phyloP scores from a whole-genome alignment of 1,140 invertebrate species.

The Monochamus saltuarius region DNA sequence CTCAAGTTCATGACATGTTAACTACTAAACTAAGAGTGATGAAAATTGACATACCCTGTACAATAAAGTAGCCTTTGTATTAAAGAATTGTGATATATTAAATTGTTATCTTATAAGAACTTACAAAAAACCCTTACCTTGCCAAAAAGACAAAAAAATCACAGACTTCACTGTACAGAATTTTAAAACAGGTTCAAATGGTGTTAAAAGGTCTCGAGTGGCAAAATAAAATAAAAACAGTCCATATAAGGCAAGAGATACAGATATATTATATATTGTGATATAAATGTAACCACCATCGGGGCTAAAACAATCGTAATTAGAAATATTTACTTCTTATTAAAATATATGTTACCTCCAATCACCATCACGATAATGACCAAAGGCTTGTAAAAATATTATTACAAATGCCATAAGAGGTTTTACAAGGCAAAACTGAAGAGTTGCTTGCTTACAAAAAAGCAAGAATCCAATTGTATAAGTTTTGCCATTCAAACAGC shows the following conservation, averaged over 20 bases:
- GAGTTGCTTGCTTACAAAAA: conserved; percentile 99
- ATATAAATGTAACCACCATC: conserved; percentile 97
- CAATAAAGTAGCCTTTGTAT: no score
- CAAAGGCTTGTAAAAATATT: conserved; percentile 92
- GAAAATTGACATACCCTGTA: no score
- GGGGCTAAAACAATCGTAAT: conserved; percentile 58
- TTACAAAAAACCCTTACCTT: no score
- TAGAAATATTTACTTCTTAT: neutral
- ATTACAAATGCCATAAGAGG: conserved; percentile 98
- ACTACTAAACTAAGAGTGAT: no score
- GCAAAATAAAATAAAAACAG: conserved; percentile 98
- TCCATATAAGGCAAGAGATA: conserved; percentile 95
- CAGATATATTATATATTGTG: conserved; percentile 98
- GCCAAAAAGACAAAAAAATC: conserved; percentile 99
- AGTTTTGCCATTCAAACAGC: conserved; percentile 92
- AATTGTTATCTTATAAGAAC: no score
- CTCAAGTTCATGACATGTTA: no score
- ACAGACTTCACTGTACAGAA: conserved; percentile 99
- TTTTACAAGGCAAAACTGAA: conserved; percentile 99
- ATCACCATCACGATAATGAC: conserved; percentile 80
- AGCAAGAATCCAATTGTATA: conserved; percentile 98
- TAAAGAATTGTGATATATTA: no score
- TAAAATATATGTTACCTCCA: conserved; percentile 71
- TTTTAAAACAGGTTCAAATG: conserved; percentile 97
- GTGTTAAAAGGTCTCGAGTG: conserved; percentile 91